Conservation (phyloP, 2,113 vertebrate species). For the Aplodontia rufa region DNA sequence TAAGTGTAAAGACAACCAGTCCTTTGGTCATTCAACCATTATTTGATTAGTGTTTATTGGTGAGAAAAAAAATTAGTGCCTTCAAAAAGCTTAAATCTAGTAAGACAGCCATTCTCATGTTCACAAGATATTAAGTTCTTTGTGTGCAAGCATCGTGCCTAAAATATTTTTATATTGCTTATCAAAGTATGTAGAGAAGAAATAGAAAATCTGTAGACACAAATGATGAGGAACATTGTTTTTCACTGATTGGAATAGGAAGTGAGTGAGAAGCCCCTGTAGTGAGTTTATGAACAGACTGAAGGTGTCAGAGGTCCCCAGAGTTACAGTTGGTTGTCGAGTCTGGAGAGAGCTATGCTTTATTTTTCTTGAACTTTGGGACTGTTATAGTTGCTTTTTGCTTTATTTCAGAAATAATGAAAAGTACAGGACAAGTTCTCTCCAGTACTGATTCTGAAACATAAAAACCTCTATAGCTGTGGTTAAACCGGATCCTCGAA, state of each 20-base stretch:
- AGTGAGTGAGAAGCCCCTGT: not conserved
- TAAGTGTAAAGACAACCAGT: not conserved
- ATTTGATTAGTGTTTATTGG: not conserved
- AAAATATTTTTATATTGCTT: conserved; percentile 8
- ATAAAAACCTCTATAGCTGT: not conserved
- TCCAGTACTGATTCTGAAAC: not conserved
- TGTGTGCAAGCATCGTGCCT: not conserved
- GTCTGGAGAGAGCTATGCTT: not conserved
- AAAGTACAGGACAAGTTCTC: not conserved
- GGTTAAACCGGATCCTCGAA: not conserved
- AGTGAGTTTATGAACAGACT: not conserved
- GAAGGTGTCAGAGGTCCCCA: not conserved
- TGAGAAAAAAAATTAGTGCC: not conserved
- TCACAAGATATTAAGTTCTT: not conserved
- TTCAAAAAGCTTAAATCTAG: not conserved
- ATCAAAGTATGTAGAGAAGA: not conserved
- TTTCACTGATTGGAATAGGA: not conserved
- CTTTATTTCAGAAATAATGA: conserved; percentile 11
- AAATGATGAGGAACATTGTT: not conserved
- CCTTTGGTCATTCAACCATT: not conserved
- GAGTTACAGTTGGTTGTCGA: not conserved
- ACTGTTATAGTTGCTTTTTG: not conserved
- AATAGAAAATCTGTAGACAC: not conserved
- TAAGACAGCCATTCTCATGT: not conserved
- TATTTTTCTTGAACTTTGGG: not conserved